Percentiles rank a stretch among this genome's conserved stretches.
These are phyloP conservation scores for Cassiopea andromeda DNA, from an alignment of 30 jellyfish, hydroid and myxozoan genomes.

Conservation along the genomic window DNA sequence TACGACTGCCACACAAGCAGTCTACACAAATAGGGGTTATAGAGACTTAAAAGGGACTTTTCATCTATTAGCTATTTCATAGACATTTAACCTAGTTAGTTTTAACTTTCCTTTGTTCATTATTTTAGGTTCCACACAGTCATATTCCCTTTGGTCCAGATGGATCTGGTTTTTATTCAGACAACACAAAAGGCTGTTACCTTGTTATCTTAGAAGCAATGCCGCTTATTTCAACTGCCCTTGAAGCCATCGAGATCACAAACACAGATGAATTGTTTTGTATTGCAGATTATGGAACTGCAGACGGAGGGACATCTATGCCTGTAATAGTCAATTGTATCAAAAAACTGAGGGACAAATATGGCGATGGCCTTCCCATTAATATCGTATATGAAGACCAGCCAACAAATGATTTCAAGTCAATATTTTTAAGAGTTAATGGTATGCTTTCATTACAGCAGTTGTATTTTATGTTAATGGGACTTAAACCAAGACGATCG, in stretches of 20 bases:
- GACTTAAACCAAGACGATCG: too few relatives aligned
- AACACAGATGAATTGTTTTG: conserved; percentile 24
- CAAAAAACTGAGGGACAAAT: conserved; percentile 26
- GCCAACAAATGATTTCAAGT: conserved; percentile 78
- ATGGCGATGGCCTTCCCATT: conserved; percentile 60
- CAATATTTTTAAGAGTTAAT: conserved; percentile 67
- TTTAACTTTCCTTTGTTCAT: background rate
- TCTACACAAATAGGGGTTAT: too few relatives aligned
- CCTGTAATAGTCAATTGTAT: conserved; percentile 40
- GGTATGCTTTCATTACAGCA: conserved; percentile 23
- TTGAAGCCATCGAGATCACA: background rate
- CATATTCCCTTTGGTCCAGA: conserved; percentile 83
- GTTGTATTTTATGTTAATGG: background rate
- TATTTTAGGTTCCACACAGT: conserved; percentile 69
- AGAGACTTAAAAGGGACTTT: too few relatives aligned
- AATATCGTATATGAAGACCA: conserved; percentile 82
- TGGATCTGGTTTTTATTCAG: conserved; percentile 82
- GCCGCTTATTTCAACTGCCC: conserved; percentile 12
- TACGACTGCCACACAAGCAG: too few relatives aligned
- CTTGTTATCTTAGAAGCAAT: conserved; percentile 43
- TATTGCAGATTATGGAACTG: conserved; percentile 86
- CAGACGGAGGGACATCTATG: conserved; percentile 84
- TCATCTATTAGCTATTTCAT: too few relatives aligned
- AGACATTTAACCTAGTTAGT: background rate
- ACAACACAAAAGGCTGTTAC: conserved; percentile 61